A percentile compares a stretch with the other conserved stretches of the same genome.
Conservation (phyloP, 2,797 vertebrate genomes). For the Protosalanx chinensis region DNA sequence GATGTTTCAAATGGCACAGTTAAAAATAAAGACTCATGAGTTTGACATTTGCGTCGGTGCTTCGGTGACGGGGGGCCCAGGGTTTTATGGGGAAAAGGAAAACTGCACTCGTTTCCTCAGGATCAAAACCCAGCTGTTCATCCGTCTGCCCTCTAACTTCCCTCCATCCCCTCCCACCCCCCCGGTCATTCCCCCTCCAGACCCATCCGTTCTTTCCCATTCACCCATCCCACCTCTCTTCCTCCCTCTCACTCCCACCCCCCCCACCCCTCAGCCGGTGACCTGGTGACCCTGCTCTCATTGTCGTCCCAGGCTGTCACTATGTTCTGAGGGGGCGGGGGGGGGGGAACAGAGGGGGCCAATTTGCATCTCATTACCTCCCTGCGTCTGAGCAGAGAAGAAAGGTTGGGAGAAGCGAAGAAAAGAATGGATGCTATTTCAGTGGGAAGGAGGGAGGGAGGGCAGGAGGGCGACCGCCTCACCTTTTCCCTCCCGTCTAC, state of each 20-base stretch:
- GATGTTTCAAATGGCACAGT: neutral
- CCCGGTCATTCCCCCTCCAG: neutral
- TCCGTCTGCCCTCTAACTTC: neutral
- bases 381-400: constrained; percentile 36
- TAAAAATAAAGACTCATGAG: constrained; percentile 16
- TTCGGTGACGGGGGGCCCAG: constrained; percentile 15
- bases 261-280: constrained; percentile 38
- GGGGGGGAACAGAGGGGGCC: constrained; percentile 54
- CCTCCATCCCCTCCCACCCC: neutral
- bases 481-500: constrained; percentile 58
- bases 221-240: neutral
- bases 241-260: constrained; percentile 6
- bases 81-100: constrained; percentile 19
- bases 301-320: constrained; percentile 57
- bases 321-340: constrained; percentile 42
- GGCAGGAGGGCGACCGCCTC: constrained; percentile 28
- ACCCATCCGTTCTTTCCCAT: neutral
- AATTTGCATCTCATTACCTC: constrained; percentile 74
- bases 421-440: constrained; percentile 36
- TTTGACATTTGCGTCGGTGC: neutral
- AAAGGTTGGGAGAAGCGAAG: constrained; percentile 22
- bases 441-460: constrained; percentile 26
- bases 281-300: constrained; percentile 47
- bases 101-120: neutral
- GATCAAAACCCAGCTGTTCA: neutral